phyloP scores from a whole-genome alignment of 2,113 vertebrate species.

The Antennarius striatus region DNA sequence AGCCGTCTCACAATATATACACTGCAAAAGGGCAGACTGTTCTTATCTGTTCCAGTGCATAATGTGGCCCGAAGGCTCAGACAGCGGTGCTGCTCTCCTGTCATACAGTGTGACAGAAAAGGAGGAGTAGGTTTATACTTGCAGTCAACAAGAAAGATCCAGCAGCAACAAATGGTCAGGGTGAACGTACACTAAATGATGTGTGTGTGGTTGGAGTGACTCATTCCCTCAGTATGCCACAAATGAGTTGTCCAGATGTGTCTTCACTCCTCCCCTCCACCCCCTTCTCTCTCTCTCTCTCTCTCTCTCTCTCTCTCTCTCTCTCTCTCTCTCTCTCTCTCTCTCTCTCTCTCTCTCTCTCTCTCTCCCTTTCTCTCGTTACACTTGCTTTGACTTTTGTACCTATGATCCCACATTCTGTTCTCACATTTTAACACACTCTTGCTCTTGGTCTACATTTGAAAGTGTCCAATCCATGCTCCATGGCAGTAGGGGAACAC shows the following conservation, averaged over 20 bases:
- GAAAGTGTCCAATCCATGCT: neutral
- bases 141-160: constrained; percentile 29
- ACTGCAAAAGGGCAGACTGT: constrained; percentile 8
- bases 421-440: neutral
- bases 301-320: constrained; percentile 10
- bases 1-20: neutral
- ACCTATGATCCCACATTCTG: neutral
- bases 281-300: neutral
- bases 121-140: constrained; percentile 39
- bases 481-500: constrained; percentile 8
- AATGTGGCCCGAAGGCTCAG: constrained; percentile 16
- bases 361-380: neutral
- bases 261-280: neutral
- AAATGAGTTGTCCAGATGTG: constrained; percentile 73
- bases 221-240: constrained; percentile 70
- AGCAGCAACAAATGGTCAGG: constrained; percentile 37
- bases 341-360: neutral
- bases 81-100: constrained; percentile 15
- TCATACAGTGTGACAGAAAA: constrained; percentile 28
- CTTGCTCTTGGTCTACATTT: constrained; percentile 10
- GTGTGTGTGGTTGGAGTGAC: constrained; percentile 61
- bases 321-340: neutral
- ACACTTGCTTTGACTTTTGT: constrained; percentile 21
- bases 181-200: constrained; percentile 58
- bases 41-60: constrained; percentile 21